Evolutionary conservation across 2,113 vertebrate species (phyloP).

Genomic region (Stegastes partitus): DNA sequence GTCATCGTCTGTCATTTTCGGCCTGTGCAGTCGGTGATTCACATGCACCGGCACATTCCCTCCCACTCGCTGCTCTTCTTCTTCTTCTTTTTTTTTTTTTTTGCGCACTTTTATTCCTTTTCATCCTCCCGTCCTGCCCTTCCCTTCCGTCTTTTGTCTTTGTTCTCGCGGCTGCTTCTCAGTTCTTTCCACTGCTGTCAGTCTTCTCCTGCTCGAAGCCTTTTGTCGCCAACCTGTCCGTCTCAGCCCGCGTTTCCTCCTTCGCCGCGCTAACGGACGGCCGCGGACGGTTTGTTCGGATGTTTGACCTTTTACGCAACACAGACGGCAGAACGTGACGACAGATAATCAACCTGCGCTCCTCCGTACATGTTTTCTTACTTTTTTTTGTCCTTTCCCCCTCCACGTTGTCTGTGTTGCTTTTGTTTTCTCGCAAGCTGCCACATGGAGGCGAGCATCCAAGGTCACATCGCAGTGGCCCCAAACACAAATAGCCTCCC

Average conservation of each 20-base stretch:
- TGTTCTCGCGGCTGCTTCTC: constrained; percentile 51
- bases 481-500: constrained; percentile 48
- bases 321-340: constrained; percentile 47
- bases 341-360: constrained; percentile 60
- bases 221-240: constrained; percentile 48
- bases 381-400: constrained; percentile 12
- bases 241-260: constrained; percentile 47
- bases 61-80: constrained; percentile 64
- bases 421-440: constrained; percentile 46
- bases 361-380: constrained; percentile 36
- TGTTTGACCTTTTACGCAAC: constrained; percentile 70
- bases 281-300: constrained; percentile 61
- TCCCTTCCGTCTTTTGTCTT: constrained; percentile 39
- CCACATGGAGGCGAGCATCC: constrained; percentile 52
- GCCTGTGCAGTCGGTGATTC: constrained; percentile 64
- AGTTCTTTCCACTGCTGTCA: constrained; percentile 49
- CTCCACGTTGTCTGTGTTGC: constrained; percentile 34
- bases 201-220: constrained; percentile 43
- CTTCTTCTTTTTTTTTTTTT: too few relatives aligned
- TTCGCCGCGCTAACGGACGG: constrained; percentile 46
- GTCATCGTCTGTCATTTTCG: constrained; percentile 63
- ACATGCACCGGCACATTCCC: constrained; percentile 47
- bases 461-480: constrained; percentile 64
- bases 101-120: constrained; percentile 51
- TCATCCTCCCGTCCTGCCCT: constrained; percentile 46